Percentiles rank a stretch among this genome's conserved stretches.
Conservation (phyloP, 1,140 invertebrate genomes). For the Kradibia gibbosae region DNA sequence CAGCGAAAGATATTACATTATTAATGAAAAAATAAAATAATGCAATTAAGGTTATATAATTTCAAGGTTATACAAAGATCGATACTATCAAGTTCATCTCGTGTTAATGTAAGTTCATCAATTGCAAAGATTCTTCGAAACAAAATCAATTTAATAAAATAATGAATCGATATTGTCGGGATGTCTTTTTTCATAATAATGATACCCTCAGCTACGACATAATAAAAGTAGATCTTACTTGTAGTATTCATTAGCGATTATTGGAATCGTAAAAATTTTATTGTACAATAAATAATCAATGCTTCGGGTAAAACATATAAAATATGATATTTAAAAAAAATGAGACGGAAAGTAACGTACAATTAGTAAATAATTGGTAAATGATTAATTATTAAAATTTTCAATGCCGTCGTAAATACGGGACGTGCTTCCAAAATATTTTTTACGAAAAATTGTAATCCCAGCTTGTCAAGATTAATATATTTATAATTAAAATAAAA, state of each 20-base stretch:
- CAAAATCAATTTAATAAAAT: not conserved
- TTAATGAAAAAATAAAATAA: conserved; percentile 6
- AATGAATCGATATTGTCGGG: not conserved
- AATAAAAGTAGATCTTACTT: not conserved
- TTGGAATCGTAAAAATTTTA: not conserved
- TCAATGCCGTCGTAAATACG: too few relatives aligned
- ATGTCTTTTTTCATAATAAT: not conserved
- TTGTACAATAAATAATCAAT: not conserved
- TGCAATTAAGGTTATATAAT: not conserved
- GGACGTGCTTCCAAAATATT: too few relatives aligned
- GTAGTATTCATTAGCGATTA: not conserved
- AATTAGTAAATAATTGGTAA: too few relatives aligned
- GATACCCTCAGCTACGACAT: not conserved
- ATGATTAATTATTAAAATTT: too few relatives aligned
- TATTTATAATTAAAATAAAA: too few relatives aligned
- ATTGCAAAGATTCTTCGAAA: not conserved
- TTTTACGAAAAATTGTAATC: too few relatives aligned
- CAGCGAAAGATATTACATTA: conserved; percentile 22
- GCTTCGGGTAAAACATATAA: too few relatives aligned
- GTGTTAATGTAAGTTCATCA: not conserved
- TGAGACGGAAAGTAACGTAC: too few relatives aligned
- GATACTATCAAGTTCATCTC: not conserved
- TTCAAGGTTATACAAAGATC: not conserved
- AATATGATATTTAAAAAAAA: too few relatives aligned
- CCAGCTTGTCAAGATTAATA: too few relatives aligned